A percentile compares a stretch with the other conserved stretches of the same genome.
These are phyloP conservation scores for Tachyglossus aculeatus DNA, from an alignment of 2,797 vertebrate genomes.

Conservation along the genomic window DNA sequence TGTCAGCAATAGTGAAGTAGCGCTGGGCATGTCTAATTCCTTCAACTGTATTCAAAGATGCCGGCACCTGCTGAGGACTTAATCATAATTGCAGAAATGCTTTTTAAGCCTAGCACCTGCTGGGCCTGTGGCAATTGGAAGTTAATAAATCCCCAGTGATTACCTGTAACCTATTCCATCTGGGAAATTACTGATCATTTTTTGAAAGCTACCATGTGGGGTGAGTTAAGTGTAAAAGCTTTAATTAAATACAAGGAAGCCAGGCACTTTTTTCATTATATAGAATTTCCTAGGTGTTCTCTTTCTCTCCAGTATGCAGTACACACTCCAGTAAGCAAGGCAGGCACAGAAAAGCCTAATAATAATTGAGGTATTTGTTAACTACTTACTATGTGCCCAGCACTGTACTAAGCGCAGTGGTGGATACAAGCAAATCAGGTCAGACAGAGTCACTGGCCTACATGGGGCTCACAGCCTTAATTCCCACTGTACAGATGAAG, in stretches of 20 bases:
- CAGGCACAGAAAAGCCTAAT: too few relatives aligned
- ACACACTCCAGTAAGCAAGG: too few relatives aligned
- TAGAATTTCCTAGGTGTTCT: constrained; percentile 15
- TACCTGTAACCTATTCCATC: constrained; percentile 1
- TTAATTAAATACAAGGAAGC: constrained; percentile 55
- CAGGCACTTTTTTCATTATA: constrained; percentile 42
- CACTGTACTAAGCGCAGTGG: too few relatives aligned
- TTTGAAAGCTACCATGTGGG: constrained; percentile 11
- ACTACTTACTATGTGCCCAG: too few relatives aligned
- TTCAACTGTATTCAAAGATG: neutral
- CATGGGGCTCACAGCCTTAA: too few relatives aligned
- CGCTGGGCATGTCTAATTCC: neutral
- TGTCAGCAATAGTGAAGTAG: neutral
- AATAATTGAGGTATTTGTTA: too few relatives aligned
- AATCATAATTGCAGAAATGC: neutral
- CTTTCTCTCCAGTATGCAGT: too few relatives aligned
- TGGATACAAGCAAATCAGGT: too few relatives aligned
- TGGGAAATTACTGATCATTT: constrained; percentile 32
- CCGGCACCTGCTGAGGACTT: neutral
- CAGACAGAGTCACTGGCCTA: too few relatives aligned
- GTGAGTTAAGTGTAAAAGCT: constrained; percentile 46
- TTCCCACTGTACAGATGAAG: too few relatives aligned
- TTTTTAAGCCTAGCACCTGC: constrained; percentile 6
- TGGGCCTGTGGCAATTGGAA: constrained; percentile 18
- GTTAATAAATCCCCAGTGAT: constrained; percentile 22